These are phyloP conservation scores for Byasa hedistus DNA, from an alignment of 2,888 invertebrate genomes.

Conservation along the genomic window DNA sequence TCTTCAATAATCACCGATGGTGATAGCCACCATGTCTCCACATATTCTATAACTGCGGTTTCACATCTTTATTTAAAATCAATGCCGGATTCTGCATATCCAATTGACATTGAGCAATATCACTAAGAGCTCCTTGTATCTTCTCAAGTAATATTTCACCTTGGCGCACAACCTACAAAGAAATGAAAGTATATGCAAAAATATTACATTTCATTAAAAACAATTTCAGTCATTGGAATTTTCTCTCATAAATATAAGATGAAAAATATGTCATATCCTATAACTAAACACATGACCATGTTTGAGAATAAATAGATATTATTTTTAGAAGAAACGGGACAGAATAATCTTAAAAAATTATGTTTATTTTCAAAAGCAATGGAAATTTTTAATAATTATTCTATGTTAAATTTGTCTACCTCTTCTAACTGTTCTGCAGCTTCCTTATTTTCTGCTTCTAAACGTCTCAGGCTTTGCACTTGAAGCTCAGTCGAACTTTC, in stretches of 20 bases:
- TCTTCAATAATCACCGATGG: conserved; percentile 34
- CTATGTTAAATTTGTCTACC: conserved; percentile 44
- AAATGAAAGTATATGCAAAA: not conserved
- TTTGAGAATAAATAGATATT: too few relatives aligned
- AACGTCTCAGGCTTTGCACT: conserved; percentile 87
- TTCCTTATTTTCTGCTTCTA: conserved; percentile 96
- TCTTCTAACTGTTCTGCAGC: conserved; percentile 92
- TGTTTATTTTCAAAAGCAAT: too few relatives aligned
- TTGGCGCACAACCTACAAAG: conserved; percentile 85
- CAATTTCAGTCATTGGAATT: too few relatives aligned
- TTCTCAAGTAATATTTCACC: conserved; percentile 93
- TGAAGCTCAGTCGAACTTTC: conserved; percentile 97
- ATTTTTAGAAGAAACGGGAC: too few relatives aligned
- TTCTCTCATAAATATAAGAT: too few relatives aligned
- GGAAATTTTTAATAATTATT: too few relatives aligned
- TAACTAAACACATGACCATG: too few relatives aligned
- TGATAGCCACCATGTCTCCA: conserved; percentile 38
- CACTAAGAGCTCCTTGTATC: conserved; percentile 94
- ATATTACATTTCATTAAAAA: not conserved
- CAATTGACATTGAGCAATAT: conserved; percentile 94
- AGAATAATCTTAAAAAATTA: too few relatives aligned
- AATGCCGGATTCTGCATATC: conserved; percentile 88
- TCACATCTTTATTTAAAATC: conserved; percentile 68
- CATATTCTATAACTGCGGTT: conserved; percentile 64
- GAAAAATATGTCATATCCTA: too few relatives aligned